phyloP scores from a whole-genome alignment of 2,113 vertebrate species.

The Percopsis transmontana region DNA sequence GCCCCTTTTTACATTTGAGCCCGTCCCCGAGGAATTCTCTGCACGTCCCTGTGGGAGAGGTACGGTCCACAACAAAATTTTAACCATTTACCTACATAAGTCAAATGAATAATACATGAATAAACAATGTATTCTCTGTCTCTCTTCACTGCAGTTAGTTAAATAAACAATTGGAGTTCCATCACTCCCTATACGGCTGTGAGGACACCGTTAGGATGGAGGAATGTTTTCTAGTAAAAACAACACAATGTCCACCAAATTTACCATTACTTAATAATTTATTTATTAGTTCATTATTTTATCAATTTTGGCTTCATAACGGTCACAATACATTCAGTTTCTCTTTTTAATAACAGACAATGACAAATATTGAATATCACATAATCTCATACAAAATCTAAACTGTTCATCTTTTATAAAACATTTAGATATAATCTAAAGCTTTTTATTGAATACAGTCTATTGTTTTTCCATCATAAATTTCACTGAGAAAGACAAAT shows the following conservation, averaged over 20 bases:
- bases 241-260: neutral
- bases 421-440: conserved; percentile 74
- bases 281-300: conserved; percentile 65
- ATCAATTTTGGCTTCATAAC: conserved; percentile 62
- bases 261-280: conserved; percentile 44
- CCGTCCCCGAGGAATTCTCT: too few relatives aligned
- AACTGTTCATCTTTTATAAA: conserved; percentile 75
- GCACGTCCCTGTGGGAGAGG: too few relatives aligned
- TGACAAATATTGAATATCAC: conserved; percentile 77
- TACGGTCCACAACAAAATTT: too few relatives aligned
- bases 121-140: too few relatives aligned
- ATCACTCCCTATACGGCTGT: too few relatives aligned
- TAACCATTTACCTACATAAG: too few relatives aligned
- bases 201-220: neutral
- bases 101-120: too few relatives aligned
- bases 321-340: conserved; percentile 80
- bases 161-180: too few relatives aligned
- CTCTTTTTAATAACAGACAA: conserved; percentile 66
- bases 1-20: too few relatives aligned
- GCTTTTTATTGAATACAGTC: conserved; percentile 58
- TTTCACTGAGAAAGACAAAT: conserved; percentile 71
- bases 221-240: neutral
- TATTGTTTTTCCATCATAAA: conserved; percentile 58
- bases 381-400: conserved; percentile 75
- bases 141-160: too few relatives aligned